These are phyloP conservation scores for Melanophora roralis DNA, from an alignment of 2,888 invertebrate species.

Conservation along the genomic window DNA sequence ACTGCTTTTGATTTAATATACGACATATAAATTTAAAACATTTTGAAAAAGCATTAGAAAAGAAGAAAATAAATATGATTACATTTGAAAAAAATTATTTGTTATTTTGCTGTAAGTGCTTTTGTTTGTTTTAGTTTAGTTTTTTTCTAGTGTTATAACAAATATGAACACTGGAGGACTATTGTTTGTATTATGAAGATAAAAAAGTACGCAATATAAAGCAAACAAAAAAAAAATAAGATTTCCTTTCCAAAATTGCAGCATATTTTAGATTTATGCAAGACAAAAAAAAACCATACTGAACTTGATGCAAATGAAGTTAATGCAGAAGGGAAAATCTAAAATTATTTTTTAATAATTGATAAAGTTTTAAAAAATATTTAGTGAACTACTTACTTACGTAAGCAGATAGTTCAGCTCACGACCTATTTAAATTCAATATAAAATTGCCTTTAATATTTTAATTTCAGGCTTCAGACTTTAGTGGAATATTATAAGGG, in stretches of 20 bases:
- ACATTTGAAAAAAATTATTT: conserved; percentile 44
- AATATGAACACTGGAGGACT: conserved; percentile 29
- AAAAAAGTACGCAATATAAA: conserved; percentile 12
- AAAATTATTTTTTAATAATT: no score
- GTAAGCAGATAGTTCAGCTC: no score
- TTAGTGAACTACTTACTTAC: no score
- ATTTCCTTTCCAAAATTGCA: conserved; percentile 1
- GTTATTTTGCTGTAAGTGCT: conserved; percentile 35
- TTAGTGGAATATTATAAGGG: no score
- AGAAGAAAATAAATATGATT: background rate
- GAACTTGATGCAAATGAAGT: no score
- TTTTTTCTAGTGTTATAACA: conserved; percentile 31
- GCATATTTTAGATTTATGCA: background rate
- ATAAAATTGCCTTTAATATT: no score
- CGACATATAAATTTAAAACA: background rate
- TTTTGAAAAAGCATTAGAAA: background rate
- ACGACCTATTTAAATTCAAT: no score
- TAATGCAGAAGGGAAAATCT: no score
- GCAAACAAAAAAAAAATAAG: conserved; percentile 1
- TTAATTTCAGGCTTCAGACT: no score
- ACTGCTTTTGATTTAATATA: no score
- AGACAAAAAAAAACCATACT: background rate
- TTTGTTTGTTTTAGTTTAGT: conserved; percentile 18
- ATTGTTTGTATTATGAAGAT: conserved; percentile 36
- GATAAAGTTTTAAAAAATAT: no score